A percentile compares a stretch with the other conserved stretches of the same genome.
Conservation (phyloP, 2,888 invertebrate genomes). For the Seira sanloemensis region DNA sequence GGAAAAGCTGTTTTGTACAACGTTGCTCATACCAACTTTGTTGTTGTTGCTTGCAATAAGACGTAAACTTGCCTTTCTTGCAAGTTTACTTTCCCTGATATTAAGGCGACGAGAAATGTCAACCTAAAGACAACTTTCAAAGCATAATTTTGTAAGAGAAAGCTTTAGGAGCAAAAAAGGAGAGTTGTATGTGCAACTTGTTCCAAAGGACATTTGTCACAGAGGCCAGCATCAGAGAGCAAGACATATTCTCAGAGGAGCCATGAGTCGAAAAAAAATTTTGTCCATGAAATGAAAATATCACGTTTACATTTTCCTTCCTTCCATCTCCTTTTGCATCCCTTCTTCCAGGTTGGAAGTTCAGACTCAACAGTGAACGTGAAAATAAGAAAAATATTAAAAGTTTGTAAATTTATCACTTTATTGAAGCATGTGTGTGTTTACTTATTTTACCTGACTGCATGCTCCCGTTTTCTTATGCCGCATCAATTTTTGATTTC, state of each 20-base stretch:
- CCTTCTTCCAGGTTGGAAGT: too few species aligned
- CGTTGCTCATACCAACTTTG: not conserved
- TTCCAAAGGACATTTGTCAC: constrained; percentile 54
- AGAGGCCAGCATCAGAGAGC: constrained; percentile 9
- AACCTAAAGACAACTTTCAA: constrained; percentile 10
- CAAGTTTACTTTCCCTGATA: constrained; percentile 2
- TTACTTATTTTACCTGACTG: constrained; percentile 7
- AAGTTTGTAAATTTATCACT: not conserved
- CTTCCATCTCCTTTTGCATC: constrained; percentile 13
- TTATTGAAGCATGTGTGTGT: constrained; percentile 10
- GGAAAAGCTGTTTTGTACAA: not conserved
- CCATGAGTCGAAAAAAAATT: constrained; percentile 68
- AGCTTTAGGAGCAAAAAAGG: not conserved
- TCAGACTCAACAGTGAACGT: not conserved
- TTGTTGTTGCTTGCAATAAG: not conserved
- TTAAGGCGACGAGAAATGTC: constrained; percentile 24
- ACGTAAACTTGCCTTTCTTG: not conserved
- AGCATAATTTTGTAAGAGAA: not conserved
- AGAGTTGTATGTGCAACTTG: not conserved
- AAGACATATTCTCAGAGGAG: constrained; percentile 65
- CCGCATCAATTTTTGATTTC: too few species aligned
- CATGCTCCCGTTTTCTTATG: too few species aligned
- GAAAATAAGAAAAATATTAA: not conserved
- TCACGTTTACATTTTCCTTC: constrained; percentile 64
- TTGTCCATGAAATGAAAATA: constrained; percentile 72